Conservation (phyloP, 2,113 vertebrate species). For the Xerus inauris region DNA sequence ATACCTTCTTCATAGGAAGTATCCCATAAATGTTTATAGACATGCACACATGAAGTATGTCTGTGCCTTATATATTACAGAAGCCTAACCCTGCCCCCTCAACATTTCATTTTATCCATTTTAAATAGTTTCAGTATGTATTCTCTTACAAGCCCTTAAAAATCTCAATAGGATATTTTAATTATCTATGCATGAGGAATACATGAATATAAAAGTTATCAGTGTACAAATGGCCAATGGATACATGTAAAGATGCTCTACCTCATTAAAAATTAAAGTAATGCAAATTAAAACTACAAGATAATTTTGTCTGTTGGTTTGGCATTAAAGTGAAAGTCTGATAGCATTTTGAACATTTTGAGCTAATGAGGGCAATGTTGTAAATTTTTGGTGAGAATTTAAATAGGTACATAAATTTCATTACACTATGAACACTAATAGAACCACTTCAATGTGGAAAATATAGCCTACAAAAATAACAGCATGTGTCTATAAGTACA, state of each 20-base stretch:
- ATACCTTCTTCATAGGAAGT: not conserved
- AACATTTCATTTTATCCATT: not conserved
- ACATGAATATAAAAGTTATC: constrained; percentile 28
- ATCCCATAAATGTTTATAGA: not conserved
- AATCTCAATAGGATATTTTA: constrained; percentile 34
- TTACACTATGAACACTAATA: not conserved
- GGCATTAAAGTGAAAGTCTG: not conserved
- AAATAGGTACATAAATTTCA: constrained; percentile 4
- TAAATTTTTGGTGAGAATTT: not conserved
- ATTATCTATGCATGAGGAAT: not conserved
- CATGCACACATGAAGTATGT: not conserved
- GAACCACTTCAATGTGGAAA: not conserved
- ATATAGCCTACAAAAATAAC: not conserved
- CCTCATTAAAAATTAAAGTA: constrained; percentile 29
- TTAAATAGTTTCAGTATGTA: not conserved
- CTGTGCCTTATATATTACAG: not conserved
- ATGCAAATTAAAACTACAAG: constrained; percentile 45
- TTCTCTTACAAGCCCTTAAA: not conserved
- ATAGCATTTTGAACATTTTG: not conserved
- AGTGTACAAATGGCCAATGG: not conserved
- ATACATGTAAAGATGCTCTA: constrained; percentile 7
- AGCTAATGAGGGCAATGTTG: not conserved
- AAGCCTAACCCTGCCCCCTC: not conserved
- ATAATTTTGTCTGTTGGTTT: constrained; percentile 14
- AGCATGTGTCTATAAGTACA: not conserved